phyloP scores from a whole-genome alignment of 2,888 invertebrate species.

The Tinea pellionella region DNA sequence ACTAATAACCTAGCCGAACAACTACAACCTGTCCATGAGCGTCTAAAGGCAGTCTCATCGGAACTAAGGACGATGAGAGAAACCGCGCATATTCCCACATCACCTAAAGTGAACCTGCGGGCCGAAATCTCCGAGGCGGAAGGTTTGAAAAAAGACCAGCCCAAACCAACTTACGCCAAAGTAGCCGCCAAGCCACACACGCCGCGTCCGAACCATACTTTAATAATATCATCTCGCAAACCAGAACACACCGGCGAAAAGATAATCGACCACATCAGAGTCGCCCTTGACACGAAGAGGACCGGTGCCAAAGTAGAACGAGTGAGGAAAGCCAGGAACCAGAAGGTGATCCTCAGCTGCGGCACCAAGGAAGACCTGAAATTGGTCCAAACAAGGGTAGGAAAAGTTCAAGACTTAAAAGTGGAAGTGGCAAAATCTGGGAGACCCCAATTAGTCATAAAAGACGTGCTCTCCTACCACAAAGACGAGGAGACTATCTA shows the following conservation, averaged over 20 bases:
- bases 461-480: conserved; percentile 17
- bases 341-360: conserved; percentile 18
- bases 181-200: neutral
- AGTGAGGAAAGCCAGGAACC: conserved; percentile 17
- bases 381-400: neutral
- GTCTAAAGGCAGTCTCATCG: conserved; percentile 11
- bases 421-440: conserved; percentile 13
- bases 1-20: too few relatives aligned
- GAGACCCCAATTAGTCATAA: conserved; percentile 16
- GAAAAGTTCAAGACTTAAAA: neutral
- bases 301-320: conserved; percentile 17
- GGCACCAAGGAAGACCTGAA: neutral
- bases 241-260: neutral
- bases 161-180: conserved; percentile 3
- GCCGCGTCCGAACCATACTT: neutral
- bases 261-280: neutral
- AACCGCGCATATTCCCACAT: neutral
- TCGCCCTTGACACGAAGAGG: conserved; percentile 17
- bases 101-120: neutral
- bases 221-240: neutral
- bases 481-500: conserved; percentile 15
- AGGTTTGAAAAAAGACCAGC: neutral
- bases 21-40: neutral
- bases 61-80: conserved; percentile 12
- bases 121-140: neutral